Evolutionary conservation across 2,797 vertebrate genomes (phyloP), one percentile per base, ranked within the genome.

Genomic region (Eptatretus atami): DNA sequence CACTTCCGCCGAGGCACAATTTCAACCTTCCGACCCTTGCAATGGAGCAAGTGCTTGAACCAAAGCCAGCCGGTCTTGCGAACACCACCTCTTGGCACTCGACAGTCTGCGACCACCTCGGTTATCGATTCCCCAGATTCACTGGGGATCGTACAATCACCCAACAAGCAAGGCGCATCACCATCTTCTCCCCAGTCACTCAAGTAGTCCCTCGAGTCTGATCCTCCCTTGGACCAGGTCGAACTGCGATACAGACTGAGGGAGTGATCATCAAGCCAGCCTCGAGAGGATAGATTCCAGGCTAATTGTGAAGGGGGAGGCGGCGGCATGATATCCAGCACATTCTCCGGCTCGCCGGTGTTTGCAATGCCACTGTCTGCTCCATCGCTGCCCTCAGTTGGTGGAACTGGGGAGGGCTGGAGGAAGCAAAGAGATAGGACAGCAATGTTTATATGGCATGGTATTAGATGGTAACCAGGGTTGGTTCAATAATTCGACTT

Each of bases 1-100:
- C 86, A 94, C 68, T 81, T 87, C 68, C 83, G 78, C 3, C 86
- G 77, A 5, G 77, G 75, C 67, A 86, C 81, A 70, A 86, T 72
- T 70, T 92, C 85, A 69, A 94, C 77, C 70, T 88, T 94, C 70
- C 79, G 79, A 71, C 90, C 86, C 69, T 92, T 92, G 74, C 90
- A 84, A 2, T 82, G 84, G 68, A 92, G 72, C 0, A 94, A 74
- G 12, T 86, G 82, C 70, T 92, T 94, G 71, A 90, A 92, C 69
- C 80, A 85, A 54, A 94, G 81, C 86, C 86, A 92, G 2, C 86
- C 86, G 0, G 85, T 86, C 67, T 84, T 80, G 19, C 86, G 77
- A 86, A 94, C 92, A 25, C 57, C 24, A n/a, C 57, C 57, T 12
- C 9, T 61, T 10, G 57, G 57, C 15, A n/a, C 57, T n/a, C 57